Base-by-base conservation (phyloP, 92 coral and sea anemone genomes). In the Siderastrea siderea region DNA sequence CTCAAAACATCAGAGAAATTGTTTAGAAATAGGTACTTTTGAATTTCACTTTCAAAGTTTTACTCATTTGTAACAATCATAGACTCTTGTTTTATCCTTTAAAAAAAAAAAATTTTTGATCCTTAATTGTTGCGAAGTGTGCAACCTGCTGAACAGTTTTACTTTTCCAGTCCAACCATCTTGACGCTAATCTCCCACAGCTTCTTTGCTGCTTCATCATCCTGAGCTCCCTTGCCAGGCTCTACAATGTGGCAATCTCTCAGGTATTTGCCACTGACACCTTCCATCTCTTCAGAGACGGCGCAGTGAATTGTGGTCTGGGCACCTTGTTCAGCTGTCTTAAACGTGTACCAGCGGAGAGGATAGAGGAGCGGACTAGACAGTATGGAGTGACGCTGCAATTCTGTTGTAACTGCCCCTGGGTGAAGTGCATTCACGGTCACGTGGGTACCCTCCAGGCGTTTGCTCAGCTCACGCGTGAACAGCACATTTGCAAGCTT, bases 401-500 rank as follows among this genome's bases (percentile, higher is more conserved):
- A 69, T 3, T 90, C 96, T 47, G 96, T 88, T 2, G 26, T 50
- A 45, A 94, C 93, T 2, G 67, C 69, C 1, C 99, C 99, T 5
- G 99, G 99, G 70, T 96, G 98, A 38, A 96, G 86, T 10, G 95
- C 86, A 79, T 89, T 88, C 47, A 79, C 95, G 0, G 98, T 93
- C 47, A 96, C 98, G 13, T 94, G 91, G 49, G 94, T 90, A 45
- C 98, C 98, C 71, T 94, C 91, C n/a, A 96, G 90, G 15, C 94
- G 91, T 75, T 81, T 94, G 38, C 94, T 88, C 4, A 96, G 82
- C 87, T 96, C 95, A 66, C 96, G 90, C 66, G 99, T 90, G 80
- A 96, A 96, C n/a, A 96, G 86, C 16, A 96, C 80, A 64, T 96
- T 96, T 5, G 98, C 98, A 3, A 96, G 89, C 78, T 96, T 94